Evolutionary conservation across 1,140 invertebrate genomes (phyloP).

Genomic region (Zaprionus davidi): DNA sequence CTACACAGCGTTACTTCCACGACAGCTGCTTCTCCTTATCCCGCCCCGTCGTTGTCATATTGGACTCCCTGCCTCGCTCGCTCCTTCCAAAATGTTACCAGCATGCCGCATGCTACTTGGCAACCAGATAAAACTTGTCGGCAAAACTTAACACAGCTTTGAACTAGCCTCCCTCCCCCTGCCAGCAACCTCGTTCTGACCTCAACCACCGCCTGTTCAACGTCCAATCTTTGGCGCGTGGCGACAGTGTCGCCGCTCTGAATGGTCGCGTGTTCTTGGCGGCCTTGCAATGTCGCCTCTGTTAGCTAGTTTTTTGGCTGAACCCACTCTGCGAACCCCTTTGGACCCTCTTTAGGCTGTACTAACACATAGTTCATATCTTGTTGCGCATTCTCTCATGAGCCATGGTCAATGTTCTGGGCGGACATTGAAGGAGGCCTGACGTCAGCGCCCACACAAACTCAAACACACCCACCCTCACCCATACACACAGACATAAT

Average conservation of each 20-base stretch:
- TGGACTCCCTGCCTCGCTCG: no score
- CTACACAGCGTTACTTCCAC: conserved; percentile 9
- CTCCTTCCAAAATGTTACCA: conserved; percentile 27
- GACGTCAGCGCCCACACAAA: conserved; percentile 60
- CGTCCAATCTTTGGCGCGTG: conserved; percentile 62
- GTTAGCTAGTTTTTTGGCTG: conserved; percentile 3
- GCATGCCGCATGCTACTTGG: conserved; percentile 39
- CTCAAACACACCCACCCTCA: neutral
- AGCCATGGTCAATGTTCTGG: conserved; percentile 64
- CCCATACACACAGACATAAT: conserved; percentile 6
- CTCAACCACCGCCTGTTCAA: neutral
- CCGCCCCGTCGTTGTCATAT: neutral
- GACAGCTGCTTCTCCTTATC: neutral
- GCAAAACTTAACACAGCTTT: conserved; percentile 64
- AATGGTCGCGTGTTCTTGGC: conserved; percentile 62
- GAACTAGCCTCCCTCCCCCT: neutral
- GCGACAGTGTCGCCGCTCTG: conserved; percentile 65
- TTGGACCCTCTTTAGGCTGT: neutral
- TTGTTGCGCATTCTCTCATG: conserved; percentile 76
- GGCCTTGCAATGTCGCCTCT: conserved; percentile 44
- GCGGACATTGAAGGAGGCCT: conserved; percentile 35
- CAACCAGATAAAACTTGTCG: conserved; percentile 50
- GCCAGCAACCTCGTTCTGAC: neutral
- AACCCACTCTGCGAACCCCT: neutral
- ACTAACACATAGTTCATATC: conserved; percentile 43